A percentile compares a stretch with the other conserved stretches of the same genome.
These are phyloP conservation scores for Drosophila birchii DNA, from an alignment of 2,888 invertebrate species.

Conservation along the genomic window DNA sequence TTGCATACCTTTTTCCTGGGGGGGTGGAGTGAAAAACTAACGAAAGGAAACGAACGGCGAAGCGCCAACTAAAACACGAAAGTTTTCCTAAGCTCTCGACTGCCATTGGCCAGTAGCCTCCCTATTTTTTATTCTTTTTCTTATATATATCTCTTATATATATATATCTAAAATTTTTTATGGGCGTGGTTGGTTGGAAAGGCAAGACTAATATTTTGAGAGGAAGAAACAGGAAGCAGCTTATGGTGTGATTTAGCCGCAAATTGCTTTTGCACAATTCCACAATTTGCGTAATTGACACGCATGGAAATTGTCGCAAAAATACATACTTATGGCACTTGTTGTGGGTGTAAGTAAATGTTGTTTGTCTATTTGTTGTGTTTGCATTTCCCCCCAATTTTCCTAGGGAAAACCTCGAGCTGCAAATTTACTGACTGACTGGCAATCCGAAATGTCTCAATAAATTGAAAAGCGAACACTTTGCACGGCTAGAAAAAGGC, in stretches of 20 bases:
- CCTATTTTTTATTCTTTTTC: neutral
- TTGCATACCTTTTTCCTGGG: slow-evolving; percentile 6
- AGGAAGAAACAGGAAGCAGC: slow-evolving; percentile 3
- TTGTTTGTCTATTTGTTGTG: slow-evolving; percentile 29
- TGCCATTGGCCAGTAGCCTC: slow-evolving; percentile 36
- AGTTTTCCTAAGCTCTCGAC: slow-evolving; percentile 36
- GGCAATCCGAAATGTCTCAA: slow-evolving; percentile 23
- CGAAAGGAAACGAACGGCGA: slow-evolving; percentile 43
- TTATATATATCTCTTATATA: neutral
- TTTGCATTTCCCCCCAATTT: slow-evolving; percentile 8
- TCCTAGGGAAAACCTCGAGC: slow-evolving; percentile 11
- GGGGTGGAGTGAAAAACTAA: slow-evolving; percentile 51
- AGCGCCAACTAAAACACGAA: slow-evolving; percentile 49
- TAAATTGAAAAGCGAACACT: slow-evolving; percentile 33
- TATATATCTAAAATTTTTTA: neutral
- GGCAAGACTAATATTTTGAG: slow-evolving; percentile 19
- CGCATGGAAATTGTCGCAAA: slow-evolving; percentile 19
- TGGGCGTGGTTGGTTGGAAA: slow-evolving; percentile 23
- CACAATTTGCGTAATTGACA: slow-evolving; percentile 35
- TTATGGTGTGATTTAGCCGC: slow-evolving; percentile 9
- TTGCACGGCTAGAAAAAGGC: neutral
- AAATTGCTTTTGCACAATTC: slow-evolving; percentile 34
- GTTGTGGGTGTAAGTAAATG: neutral
- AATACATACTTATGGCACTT: neutral
- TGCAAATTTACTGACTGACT: slow-evolving; percentile 45